Percentiles rank a stretch among this genome's conserved stretches.
Conservation (phyloP, 2,797 vertebrate genomes). For the Bufotes viridis region DNA sequence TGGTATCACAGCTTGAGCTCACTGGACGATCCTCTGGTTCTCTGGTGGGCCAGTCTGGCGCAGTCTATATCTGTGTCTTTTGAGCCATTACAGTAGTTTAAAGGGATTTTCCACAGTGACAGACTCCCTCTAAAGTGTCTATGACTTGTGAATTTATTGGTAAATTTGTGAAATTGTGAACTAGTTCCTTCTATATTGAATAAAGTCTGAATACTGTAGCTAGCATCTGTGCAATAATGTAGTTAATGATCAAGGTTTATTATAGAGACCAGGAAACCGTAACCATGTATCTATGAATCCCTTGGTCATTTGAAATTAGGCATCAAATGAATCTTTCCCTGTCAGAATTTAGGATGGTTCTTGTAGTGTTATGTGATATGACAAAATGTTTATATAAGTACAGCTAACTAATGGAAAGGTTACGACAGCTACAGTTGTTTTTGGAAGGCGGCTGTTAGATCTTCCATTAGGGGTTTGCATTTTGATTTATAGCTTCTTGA, state of each 20-base stretch:
- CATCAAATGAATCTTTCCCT: neutral
- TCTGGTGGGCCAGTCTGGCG: too few relatives aligned
- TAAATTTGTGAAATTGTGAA: too few relatives aligned
- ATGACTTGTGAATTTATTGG: too few relatives aligned
- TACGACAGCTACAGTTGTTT: neutral
- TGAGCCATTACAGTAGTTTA: too few relatives aligned
- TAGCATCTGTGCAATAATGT: neutral
- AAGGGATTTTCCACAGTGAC: too few relatives aligned
- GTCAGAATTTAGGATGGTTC: neutral
- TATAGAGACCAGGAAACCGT: neutral
- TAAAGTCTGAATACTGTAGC: too few relatives aligned
- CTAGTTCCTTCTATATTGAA: too few relatives aligned
- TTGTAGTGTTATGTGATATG: neutral
- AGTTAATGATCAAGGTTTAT: neutral
- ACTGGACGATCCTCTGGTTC: too few relatives aligned
- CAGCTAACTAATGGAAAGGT: neutral
- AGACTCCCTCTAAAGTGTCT: too few relatives aligned
- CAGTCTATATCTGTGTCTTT: too few relatives aligned
- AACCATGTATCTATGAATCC: neutral
- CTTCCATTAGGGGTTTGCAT: slow-evolving; percentile 19
- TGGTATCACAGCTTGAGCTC: too few relatives aligned
- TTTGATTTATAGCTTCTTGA: slow-evolving; percentile 3
- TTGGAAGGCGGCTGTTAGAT: neutral
- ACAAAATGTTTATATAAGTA: neutral
- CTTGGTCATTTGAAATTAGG: neutral